Percentiles rank a stretch among this genome's conserved stretches.
Conservation (phyloP, 2,797 vertebrate genomes). For the Gymnoscopelus microlampas region DNA sequence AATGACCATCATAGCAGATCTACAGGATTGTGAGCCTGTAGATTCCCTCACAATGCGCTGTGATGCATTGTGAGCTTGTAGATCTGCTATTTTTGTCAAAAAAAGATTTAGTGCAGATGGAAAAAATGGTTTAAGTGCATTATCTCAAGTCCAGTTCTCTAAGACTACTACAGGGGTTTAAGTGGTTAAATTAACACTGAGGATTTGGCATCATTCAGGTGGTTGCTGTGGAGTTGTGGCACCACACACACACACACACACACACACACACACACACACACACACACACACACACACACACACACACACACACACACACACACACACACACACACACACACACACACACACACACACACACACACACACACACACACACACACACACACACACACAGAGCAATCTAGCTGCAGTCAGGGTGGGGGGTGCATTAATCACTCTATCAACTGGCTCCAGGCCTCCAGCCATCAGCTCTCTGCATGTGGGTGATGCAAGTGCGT, state of each 20-base stretch:
- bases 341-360: background rate
- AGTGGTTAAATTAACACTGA: too few relatives aligned
- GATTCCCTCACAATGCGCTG: too few relatives aligned
- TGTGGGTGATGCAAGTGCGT: constrained; percentile 2
- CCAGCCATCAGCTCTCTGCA: constrained; percentile 36
- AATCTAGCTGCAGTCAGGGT: constrained; percentile 16
- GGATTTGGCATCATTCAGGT: too few relatives aligned
- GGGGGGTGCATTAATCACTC: constrained; percentile 41
- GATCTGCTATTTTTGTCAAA: too few relatives aligned
- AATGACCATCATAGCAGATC: too few relatives aligned
- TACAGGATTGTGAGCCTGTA: too few relatives aligned
- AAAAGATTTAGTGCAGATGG: too few relatives aligned
- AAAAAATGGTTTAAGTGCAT: too few relatives aligned
- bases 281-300: background rate
- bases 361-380: constrained; percentile 4
- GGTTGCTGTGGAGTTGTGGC: too few relatives aligned
- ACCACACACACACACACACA: constrained; percentile 5
- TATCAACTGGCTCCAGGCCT: constrained; percentile 40
- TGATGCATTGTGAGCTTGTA: too few relatives aligned
- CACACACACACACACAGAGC: constrained; percentile 19
- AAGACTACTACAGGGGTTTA: too few relatives aligned
- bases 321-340: constrained; percentile 15
- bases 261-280: constrained; percentile 11
- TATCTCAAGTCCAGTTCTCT: too few relatives aligned
- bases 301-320: constrained; percentile 23